Conservation (phyloP, 2,797 vertebrate genomes). For the Orestias chungarensis region DNA sequence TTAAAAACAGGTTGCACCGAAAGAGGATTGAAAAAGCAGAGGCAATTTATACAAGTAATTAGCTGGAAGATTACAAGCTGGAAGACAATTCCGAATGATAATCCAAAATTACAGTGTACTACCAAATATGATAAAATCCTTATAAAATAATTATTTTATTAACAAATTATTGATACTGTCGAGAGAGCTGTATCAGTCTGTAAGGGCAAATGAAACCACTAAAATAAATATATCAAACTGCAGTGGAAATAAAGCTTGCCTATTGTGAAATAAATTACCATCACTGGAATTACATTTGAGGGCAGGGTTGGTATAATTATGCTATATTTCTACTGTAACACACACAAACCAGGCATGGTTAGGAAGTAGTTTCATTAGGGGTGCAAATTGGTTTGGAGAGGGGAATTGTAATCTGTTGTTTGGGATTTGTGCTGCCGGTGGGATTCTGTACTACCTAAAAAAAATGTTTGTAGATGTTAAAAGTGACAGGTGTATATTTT, state of each 20-base stretch:
- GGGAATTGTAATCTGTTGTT: background rate
- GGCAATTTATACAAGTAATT: slow-evolving; percentile 15
- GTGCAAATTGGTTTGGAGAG: slow-evolving; percentile 2
- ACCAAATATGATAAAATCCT: slow-evolving; percentile 11
- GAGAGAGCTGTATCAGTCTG: background rate
- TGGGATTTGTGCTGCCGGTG: background rate
- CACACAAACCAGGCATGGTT: background rate
- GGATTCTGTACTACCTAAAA: background rate
- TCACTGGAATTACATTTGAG: background rate
- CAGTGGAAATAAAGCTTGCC: background rate
- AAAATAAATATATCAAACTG: background rate
- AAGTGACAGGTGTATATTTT: slow-evolving; percentile 1
- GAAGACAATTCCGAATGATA: slow-evolving; percentile 8
- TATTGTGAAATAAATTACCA: background rate
- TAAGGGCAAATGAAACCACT: slow-evolving; percentile 1
- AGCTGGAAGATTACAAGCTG: background rate
- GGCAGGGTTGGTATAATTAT: background rate
- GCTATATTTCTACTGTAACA: slow-evolving; percentile 5
- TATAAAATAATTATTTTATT: slow-evolving; percentile 1
- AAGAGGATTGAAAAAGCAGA: slow-evolving; percentile 6
- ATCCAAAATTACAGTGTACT: background rate
- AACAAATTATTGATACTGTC: background rate
- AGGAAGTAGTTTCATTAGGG: slow-evolving; percentile 2
- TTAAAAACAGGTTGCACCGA: slow-evolving; percentile 1
- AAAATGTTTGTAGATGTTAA: background rate